These are phyloP conservation scores for Phyllotis vaccarum DNA, from an alignment of 2,797 vertebrate genomes.

Conservation along the genomic window DNA sequence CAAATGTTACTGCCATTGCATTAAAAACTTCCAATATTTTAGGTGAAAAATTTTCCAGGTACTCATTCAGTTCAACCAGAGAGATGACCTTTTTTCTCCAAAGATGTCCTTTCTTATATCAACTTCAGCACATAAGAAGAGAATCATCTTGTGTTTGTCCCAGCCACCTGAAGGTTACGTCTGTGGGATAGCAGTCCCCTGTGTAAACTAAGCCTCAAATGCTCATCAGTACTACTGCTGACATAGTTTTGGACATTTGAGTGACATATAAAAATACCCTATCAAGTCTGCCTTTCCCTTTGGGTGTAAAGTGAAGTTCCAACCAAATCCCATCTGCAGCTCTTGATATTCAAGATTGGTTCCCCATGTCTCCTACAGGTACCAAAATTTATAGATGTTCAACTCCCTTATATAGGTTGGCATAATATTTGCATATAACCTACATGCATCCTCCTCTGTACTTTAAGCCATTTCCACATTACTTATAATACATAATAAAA, in stretches of 20 bases:
- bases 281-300: background rate
- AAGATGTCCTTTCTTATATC: constrained; percentile 36
- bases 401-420: background rate
- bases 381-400: background rate
- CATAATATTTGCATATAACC: background rate
- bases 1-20: background rate
- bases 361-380: background rate
- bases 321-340: constrained; percentile 25
- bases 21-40: constrained; percentile 34
- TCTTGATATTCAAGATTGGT: background rate
- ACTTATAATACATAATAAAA: background rate
- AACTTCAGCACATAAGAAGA: constrained; percentile 9
- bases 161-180: constrained; percentile 11
- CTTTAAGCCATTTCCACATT: background rate
- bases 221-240: background rate
- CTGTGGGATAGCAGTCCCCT: background rate
- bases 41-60: constrained; percentile 28
- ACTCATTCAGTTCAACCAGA: constrained; percentile 46
- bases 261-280: constrained; percentile 13
- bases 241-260: background rate
- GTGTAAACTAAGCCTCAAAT: constrained; percentile 16
- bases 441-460: background rate
- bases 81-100: constrained; percentile 48
- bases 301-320: constrained; percentile 49
- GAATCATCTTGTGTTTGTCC: constrained; percentile 29